Evolutionary conservation across 2,888 invertebrate genomes (phyloP).

Genomic region (Trimorus sp.): DNA sequence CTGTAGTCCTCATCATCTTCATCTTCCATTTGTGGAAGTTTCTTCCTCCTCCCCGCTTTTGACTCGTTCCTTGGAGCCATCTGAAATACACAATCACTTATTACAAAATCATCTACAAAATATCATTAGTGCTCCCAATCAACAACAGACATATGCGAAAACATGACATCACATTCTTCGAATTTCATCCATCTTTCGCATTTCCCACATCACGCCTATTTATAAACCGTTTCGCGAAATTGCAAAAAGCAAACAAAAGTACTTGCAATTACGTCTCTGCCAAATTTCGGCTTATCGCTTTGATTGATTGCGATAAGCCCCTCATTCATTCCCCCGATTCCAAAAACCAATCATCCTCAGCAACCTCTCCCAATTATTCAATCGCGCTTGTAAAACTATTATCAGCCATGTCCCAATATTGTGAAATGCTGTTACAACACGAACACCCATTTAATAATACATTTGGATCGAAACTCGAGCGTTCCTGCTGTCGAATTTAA

Average conservation of each 20-base stretch:
- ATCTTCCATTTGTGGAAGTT: slow-evolving; percentile 83
- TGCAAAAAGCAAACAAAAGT: slow-evolving; percentile 14
- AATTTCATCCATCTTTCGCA: too few species aligned
- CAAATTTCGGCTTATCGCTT: slow-evolving; percentile 8
- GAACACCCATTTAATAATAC: slow-evolving; percentile 6
- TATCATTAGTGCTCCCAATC: too few species aligned
- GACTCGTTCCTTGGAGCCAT: slow-evolving; percentile 80
- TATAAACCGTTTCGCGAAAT: not conserved
- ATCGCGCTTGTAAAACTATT: slow-evolving; percentile 10
- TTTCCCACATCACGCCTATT: not conserved
- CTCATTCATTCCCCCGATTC: too few species aligned
- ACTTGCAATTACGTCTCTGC: slow-evolving; percentile 10
- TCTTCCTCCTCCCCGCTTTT: slow-evolving; percentile 74
- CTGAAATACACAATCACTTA: slow-evolving; percentile 56
- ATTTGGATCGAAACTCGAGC: not conserved
- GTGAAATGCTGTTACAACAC: slow-evolving; percentile 29
- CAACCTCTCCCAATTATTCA: not conserved
- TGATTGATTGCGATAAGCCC: too few species aligned
- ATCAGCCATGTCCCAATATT: slow-evolving; percentile 30
- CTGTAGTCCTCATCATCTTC: slow-evolving; percentile 89
- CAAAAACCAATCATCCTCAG: too few species aligned
- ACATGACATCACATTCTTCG: too few species aligned
- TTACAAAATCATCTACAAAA: too few species aligned
- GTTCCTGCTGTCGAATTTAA: too few species aligned
- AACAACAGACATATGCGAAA: too few species aligned